Conservation (phyloP, 2,113 vertebrate genomes). For the Budorcas taxicolor region DNA sequence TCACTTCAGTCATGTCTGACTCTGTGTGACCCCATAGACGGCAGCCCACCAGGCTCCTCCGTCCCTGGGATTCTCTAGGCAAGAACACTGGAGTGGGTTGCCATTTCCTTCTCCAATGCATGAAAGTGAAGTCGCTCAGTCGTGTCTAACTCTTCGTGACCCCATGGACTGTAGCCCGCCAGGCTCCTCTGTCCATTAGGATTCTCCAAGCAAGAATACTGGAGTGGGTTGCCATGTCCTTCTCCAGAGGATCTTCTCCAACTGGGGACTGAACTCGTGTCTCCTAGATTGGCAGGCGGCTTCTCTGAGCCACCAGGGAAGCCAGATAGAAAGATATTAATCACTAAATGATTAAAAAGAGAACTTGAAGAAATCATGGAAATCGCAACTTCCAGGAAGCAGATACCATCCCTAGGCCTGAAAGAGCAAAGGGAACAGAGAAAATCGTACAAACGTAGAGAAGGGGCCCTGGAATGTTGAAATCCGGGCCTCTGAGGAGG, state of each 20-base stretch:
- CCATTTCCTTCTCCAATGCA: no score
- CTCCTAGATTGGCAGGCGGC: background rate
- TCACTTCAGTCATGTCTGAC: no score
- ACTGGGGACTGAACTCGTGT: background rate
- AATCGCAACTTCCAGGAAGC: background rate
- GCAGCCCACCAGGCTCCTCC: no score
- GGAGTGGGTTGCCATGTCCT: background rate
- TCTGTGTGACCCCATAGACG: no score
- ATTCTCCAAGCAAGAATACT: background rate
- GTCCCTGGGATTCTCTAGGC: no score
- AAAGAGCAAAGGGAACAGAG: background rate
- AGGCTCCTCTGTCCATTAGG: background rate
- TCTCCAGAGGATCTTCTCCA: background rate
- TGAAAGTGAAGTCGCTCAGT: background rate
- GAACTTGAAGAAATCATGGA: background rate
- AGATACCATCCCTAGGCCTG: background rate
- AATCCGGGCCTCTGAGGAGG: background rate
- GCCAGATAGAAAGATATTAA: background rate
- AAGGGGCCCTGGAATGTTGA: background rate
- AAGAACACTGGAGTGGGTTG: no score
- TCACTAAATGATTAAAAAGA: background rate
- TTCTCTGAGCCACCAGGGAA: background rate
- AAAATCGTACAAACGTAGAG: background rate
- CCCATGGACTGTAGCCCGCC: fast-evolving
- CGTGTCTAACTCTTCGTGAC: background rate